Conservation (phyloP, 2,888 invertebrate genomes). For the Drosophila austrosaltans region DNA sequence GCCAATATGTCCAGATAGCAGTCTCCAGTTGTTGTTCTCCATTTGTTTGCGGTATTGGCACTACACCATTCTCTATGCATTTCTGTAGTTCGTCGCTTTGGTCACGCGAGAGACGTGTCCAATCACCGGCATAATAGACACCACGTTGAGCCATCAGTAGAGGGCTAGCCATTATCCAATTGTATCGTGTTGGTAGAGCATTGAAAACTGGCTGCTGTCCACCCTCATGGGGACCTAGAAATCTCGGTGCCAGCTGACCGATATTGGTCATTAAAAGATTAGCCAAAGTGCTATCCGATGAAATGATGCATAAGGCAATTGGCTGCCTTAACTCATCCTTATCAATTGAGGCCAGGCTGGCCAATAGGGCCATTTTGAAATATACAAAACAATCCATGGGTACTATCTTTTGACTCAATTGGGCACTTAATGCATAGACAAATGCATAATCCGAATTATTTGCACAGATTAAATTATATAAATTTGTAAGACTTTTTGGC, state of each 20-base stretch:
- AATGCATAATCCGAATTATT: constrained; percentile 82
- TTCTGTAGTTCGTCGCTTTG: constrained; percentile 72
- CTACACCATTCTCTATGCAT: constrained; percentile 66
- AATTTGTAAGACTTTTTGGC: constrained; percentile 59
- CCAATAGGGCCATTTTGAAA: constrained; percentile 83
- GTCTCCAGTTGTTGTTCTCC: constrained; percentile 70
- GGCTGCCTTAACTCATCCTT: constrained; percentile 72
- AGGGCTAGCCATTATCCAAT: constrained; percentile 81
- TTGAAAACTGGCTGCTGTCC: constrained; percentile 48
- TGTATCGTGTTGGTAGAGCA: constrained; percentile 49
- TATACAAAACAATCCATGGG: constrained; percentile 83
- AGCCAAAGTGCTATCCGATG: constrained; percentile 73
- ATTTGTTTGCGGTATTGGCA: constrained; percentile 47
- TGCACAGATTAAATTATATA: constrained; percentile 71
- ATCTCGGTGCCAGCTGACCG: constrained; percentile 79
- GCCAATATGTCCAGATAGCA: constrained; percentile 83
- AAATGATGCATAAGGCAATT: constrained; percentile 79
- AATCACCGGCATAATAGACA: constrained; percentile 83
- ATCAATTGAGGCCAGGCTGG: constrained; percentile 83
- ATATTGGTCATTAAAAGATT: constrained; percentile 73
- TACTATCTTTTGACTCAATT: constrained; percentile 80
- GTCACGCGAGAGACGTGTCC: constrained; percentile 74
- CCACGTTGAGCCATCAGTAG: constrained; percentile 82
- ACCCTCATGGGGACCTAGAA: constrained; percentile 77
- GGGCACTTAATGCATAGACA: constrained; percentile 82